These are phyloP conservation scores for Gobio gobio DNA, from an alignment of 2,113 vertebrate genomes.

Conservation along the genomic window DNA sequence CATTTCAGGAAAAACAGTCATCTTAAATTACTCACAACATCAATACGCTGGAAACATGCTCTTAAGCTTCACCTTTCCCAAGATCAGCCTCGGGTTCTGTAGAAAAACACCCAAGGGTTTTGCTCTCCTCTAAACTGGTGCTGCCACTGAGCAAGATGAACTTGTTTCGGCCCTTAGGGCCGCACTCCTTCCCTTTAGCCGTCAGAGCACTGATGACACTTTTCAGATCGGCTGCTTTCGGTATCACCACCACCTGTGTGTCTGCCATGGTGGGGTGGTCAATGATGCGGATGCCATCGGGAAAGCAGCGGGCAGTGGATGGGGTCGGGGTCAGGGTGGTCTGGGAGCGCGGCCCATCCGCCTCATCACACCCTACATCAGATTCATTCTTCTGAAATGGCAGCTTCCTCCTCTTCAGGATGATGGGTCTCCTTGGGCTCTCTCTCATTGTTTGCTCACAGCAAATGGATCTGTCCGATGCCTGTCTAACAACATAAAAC, in stretches of 20 bases:
- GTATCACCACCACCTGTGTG: conserved; percentile 88
- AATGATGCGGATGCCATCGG: conserved; percentile 83
- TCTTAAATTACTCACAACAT: background rate
- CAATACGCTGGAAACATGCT: background rate
- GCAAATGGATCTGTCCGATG: conserved; percentile 48
- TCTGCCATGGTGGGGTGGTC: conserved; percentile 87
- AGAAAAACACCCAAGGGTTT: conserved; percentile 30
- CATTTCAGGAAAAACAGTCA: background rate
- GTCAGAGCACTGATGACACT: conserved; percentile 88
- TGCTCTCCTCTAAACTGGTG: conserved; percentile 25
- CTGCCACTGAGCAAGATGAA: conserved; percentile 88
- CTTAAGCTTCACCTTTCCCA: background rate
- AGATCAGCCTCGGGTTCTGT: background rate
- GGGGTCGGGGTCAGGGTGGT: conserved; percentile 45
- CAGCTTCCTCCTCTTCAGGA: conserved; percentile 90
- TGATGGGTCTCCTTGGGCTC: conserved; percentile 90
- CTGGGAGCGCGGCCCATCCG: conserved; percentile 37
- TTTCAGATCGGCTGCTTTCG: conserved; percentile 82
- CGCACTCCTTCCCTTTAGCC: conserved; percentile 88
- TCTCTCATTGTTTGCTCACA: conserved; percentile 84
- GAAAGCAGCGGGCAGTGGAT: conserved; percentile 67
- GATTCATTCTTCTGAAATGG: conserved; percentile 76
- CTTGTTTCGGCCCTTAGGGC: conserved; percentile 86
- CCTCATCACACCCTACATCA: conserved; percentile 57
- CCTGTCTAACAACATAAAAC: conserved; percentile 50